phyloP scores from a whole-genome alignment of 2,113 vertebrate genomes.

The Lasiurus cinereus region DNA sequence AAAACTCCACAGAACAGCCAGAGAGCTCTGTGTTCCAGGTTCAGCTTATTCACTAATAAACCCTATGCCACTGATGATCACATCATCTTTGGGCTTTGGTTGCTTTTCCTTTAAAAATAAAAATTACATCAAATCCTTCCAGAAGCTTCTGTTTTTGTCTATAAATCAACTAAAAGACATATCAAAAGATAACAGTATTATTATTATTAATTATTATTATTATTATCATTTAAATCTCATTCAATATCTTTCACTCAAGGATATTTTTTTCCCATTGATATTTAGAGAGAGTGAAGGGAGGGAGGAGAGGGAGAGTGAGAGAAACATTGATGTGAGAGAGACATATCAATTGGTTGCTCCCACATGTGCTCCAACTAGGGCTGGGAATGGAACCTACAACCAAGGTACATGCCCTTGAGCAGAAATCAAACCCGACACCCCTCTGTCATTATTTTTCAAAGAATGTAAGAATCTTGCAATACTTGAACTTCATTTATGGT shows the following conservation, averaged over 20 bases:
- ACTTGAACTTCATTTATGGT: neutral
- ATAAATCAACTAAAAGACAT: neutral
- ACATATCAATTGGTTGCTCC: too few species aligned
- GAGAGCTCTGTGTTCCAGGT: neutral
- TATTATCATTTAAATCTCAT: too few species aligned
- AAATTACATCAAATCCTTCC: neutral
- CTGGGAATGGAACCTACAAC: too few species aligned
- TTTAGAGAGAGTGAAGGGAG: neutral
- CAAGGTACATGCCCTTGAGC: neutral
- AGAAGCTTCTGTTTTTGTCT: neutral
- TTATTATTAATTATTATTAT: neutral
- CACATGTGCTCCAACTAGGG: too few species aligned
- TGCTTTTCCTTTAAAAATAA: neutral
- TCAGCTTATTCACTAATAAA: neutral
- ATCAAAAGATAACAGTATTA: neutral
- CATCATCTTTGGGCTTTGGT: neutral
- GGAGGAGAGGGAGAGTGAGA: neutral
- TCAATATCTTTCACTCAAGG: too few species aligned
- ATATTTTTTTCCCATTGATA: too few species aligned
- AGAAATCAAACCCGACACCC: too few species aligned
- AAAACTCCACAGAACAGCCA: fast-evolving
- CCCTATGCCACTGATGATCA: fast-evolving
- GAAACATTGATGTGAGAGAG: too few species aligned
- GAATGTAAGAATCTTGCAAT: neutral
- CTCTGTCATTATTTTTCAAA: neutral